phyloP scores from a whole-genome alignment of 2,888 invertebrate species.

The Heliothis peltigera region DNA sequence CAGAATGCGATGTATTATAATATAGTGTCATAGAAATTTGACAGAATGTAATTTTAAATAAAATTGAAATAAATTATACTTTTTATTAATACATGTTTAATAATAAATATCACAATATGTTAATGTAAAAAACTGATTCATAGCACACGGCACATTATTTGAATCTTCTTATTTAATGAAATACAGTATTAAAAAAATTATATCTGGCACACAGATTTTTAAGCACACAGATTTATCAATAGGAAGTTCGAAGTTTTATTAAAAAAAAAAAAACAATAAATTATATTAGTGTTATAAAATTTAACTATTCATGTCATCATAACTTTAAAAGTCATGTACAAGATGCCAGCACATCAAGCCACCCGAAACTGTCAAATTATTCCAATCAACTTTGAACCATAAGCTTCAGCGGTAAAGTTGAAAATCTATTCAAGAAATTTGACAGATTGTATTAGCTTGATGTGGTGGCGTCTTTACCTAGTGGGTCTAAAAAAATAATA shows the following conservation, averaged over 20 bases:
- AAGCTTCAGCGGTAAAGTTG: too few relatives aligned
- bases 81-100: slow-evolving; percentile 46
- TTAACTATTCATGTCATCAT: slow-evolving; percentile 18
- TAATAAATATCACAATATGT: slow-evolving; percentile 50
- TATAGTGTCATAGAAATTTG: neutral
- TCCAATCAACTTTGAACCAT: too few relatives aligned
- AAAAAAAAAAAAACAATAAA: slow-evolving; percentile 37
- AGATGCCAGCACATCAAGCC: too few relatives aligned
- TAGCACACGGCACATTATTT: slow-evolving; percentile 59
- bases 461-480: too few relatives aligned
- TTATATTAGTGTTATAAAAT: slow-evolving; percentile 26
- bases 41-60: slow-evolving; percentile 45
- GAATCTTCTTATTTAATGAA: slow-evolving; percentile 40
- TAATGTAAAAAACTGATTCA: slow-evolving; percentile 47
- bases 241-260: slow-evolving; percentile 52
- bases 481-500: slow-evolving; percentile 39
- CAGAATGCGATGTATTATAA: too few relatives aligned
- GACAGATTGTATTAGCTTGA: too few relatives aligned
- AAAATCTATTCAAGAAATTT: too few relatives aligned
- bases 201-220: slow-evolving; percentile 53
- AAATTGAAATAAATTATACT: slow-evolving; percentile 34
- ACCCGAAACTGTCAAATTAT: too few relatives aligned
- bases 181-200: slow-evolving; percentile 51
- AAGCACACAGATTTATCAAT: slow-evolving; percentile 59
- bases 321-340: slow-evolving; percentile 6